Conservation (phyloP, 2,797 vertebrate genomes). For the Fundulus diaphanus region DNA sequence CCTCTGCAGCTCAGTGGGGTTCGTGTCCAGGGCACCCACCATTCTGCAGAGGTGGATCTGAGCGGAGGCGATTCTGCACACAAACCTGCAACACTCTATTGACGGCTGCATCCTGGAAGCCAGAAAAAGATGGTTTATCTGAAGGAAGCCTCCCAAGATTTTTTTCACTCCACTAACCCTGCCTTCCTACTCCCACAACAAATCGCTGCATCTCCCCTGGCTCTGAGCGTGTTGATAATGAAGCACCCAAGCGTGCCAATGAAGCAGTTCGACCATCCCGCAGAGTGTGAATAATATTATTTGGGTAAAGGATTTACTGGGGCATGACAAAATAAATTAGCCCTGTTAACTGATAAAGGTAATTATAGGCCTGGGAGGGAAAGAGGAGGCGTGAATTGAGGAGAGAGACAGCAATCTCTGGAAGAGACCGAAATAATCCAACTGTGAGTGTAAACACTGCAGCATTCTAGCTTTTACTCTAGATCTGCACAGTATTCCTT, state of each 20-base stretch:
- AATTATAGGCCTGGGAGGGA: conserved; percentile 69
- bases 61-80: conserved; percentile 43
- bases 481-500: not conserved
- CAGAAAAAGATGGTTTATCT: conserved; percentile 62
- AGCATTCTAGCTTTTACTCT: conserved; percentile 1
- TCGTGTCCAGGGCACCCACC: conserved; percentile 18
- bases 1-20: conserved; percentile 23
- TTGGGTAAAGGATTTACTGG: conserved; percentile 77
- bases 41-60: conserved; percentile 18
- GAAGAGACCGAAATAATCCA: conserved; percentile 17
- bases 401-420: conserved; percentile 33
- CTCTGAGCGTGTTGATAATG: conserved; percentile 49
- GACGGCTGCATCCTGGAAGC: conserved; percentile 68
- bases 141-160: conserved; percentile 48
- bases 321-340: conserved; percentile 80
- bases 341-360: conserved; percentile 76
- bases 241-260: conserved; percentile 50
- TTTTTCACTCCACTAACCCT: conserved; percentile 66
- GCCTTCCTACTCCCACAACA: conserved; percentile 49
- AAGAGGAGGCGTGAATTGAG: conserved; percentile 14
- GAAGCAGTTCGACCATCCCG: conserved; percentile 43
- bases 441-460: conserved; percentile 11
- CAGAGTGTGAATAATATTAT: conserved; percentile 73
- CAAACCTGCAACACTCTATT: conserved; percentile 72
- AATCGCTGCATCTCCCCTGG: conserved; percentile 56